Percentiles rank a stretch among this genome's conserved stretches.
phyloP scores from a whole-genome alignment of 2,113 vertebrate species.

The Coryphaenoides rupestris region DNA sequence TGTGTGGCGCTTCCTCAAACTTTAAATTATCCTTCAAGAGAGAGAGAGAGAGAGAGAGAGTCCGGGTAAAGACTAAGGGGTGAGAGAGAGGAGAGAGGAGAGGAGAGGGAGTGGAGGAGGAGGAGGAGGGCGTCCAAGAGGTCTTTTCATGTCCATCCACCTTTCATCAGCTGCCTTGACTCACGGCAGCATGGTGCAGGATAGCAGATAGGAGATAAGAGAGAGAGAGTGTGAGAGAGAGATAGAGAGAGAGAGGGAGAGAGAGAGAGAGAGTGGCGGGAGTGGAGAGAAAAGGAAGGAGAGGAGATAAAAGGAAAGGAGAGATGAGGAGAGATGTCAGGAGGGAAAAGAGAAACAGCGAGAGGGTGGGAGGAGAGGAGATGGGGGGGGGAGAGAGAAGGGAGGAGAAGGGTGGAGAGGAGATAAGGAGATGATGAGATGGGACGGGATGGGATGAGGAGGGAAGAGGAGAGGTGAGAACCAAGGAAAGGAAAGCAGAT shows the following conservation, averaged over 20 bases:
- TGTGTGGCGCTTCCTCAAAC: background rate
- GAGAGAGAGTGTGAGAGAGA: background rate
- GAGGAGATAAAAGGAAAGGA: too few relatives aligned
- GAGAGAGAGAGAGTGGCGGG: background rate
- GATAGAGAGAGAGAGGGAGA: too few relatives aligned
- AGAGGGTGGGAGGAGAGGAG: background rate
- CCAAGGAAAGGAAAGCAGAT: too few relatives aligned
- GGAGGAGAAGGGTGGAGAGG: conserved; percentile 20
- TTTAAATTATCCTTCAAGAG: too few relatives aligned
- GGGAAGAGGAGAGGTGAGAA: conserved; percentile 23
- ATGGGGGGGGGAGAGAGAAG: conserved; percentile 24
- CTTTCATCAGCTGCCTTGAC: conserved; percentile 67
- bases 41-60: too few relatives aligned
- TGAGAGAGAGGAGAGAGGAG: too few relatives aligned
- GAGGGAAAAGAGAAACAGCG: too few relatives aligned
- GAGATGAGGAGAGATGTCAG: too few relatives aligned
- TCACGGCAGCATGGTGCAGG: conserved; percentile 52
- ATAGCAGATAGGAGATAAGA: conserved; percentile 34
- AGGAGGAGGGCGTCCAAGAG: conserved; percentile 47
- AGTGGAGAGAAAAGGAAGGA: background rate
- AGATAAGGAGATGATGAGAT: conserved; percentile 38
- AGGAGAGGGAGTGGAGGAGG: conserved; percentile 20
- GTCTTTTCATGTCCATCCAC: conserved; percentile 66
- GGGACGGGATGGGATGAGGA: too few relatives aligned
- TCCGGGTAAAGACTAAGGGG: too few relatives aligned